Evolutionary conservation across 2,797 vertebrate genomes (phyloP).

Genomic region (Todus mexicanus): DNA sequence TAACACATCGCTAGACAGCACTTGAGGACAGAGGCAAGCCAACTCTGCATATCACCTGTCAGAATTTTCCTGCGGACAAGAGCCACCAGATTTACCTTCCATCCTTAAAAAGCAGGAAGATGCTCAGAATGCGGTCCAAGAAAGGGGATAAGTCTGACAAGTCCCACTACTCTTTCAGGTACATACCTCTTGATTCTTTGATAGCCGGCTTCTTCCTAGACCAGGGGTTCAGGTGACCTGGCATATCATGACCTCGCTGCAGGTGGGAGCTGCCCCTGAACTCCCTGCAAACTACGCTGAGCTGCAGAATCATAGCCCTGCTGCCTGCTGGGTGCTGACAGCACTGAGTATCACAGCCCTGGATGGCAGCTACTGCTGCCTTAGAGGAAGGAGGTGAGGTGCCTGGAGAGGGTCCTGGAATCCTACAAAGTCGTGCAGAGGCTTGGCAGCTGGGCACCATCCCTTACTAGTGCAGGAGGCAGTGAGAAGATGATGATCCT

Average conservation of each 20-base stretch:
- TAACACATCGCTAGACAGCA: background rate
- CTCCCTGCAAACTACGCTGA: background rate
- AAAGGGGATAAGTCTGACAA: background rate
- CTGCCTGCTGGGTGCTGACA: background rate
- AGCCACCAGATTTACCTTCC: background rate
- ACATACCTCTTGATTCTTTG: background rate
- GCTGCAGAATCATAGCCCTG: background rate
- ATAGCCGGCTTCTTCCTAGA: background rate
- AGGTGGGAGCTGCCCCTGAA: background rate
- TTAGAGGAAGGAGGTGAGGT: background rate
- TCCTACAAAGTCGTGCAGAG: background rate
- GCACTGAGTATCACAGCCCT: accelerated
- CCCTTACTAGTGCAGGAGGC: background rate
- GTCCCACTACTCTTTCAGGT: background rate
- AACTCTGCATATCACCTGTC: background rate
- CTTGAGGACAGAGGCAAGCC: background rate
- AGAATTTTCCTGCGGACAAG: background rate
- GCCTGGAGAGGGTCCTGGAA: background rate
- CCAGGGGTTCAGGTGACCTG: background rate
- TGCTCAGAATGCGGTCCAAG: background rate
- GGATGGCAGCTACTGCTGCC: background rate
- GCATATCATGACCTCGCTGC: accelerated
- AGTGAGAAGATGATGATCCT: constrained; percentile 14
- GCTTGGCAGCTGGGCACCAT: background rate
- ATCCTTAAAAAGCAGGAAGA: background rate